These are phyloP conservation scores for Pagetopsis macropterus DNA, from an alignment of 2,797 vertebrate species.

Conservation along the genomic window DNA sequence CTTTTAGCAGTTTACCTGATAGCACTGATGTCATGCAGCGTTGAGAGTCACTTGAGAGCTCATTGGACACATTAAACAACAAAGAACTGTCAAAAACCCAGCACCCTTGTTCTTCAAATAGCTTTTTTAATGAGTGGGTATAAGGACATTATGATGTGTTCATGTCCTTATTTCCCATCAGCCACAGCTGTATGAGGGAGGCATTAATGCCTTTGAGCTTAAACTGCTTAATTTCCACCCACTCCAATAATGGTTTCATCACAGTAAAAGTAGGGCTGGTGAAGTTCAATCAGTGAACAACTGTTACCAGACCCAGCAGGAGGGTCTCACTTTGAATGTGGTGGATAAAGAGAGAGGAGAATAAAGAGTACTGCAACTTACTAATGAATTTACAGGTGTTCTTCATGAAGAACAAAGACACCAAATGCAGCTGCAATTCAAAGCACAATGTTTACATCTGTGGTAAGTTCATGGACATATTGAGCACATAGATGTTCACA, in stretches of 20 bases:
- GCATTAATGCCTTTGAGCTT: slow-evolving; percentile 61
- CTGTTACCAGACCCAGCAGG: slow-evolving; percentile 24
- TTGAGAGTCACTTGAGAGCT: background rate
- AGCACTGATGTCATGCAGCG: too few species aligned
- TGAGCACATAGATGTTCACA: background rate
- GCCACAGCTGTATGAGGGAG: slow-evolving; percentile 28
- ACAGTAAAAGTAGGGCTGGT: slow-evolving; percentile 40
- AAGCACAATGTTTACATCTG: background rate
- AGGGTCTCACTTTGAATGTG: slow-evolving; percentile 26
- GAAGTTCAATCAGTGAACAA: slow-evolving; percentile 35
- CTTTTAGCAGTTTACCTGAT: too few species aligned
- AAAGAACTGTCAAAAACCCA: slow-evolving; percentile 1
- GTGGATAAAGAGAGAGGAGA: background rate
- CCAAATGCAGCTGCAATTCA: background rate
- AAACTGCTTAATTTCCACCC: slow-evolving; percentile 68
- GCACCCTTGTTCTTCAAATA: background rate
- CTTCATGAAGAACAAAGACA: background rate
- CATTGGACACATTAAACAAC: background rate
- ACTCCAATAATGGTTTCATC: slow-evolving; percentile 65
- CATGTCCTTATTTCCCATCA: slow-evolving; percentile 49
- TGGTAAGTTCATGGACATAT: background rate
- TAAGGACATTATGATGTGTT: slow-evolving; percentile 10
- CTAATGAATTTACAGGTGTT: background rate
- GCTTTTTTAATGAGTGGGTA: background rate
- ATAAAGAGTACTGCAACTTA: background rate